These are phyloP conservation scores for Microcebus lehilahytsara DNA, from an alignment of 2,113 vertebrate species.

Conservation along the genomic window DNA sequence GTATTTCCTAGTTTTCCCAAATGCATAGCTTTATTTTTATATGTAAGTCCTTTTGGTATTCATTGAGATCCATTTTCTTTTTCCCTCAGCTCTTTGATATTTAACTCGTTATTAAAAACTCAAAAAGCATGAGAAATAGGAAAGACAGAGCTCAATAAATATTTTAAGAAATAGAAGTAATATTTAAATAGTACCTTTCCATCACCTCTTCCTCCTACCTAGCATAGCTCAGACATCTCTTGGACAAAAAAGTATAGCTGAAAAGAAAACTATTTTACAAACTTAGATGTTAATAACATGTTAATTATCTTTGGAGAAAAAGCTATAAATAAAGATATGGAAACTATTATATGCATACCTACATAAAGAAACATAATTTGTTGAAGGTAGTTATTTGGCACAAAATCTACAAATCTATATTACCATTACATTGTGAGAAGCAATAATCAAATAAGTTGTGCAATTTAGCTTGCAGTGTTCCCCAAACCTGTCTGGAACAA, in stretches of 20 bases:
- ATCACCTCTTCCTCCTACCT: neutral
- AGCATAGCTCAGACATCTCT: neutral
- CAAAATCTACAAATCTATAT: neutral
- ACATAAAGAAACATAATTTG: neutral
- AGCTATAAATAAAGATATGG: neutral
- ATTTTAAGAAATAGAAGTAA: neutral
- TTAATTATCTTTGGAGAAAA: neutral
- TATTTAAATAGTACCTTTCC: neutral
- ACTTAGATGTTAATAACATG: neutral
- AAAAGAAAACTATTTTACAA: neutral
- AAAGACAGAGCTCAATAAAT: neutral
- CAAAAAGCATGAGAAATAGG: neutral
- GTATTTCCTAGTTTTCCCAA: neutral
- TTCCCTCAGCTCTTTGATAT: neutral
- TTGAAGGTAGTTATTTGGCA: neutral
- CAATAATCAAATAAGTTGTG: neutral
- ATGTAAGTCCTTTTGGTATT: neutral
- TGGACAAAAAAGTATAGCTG: neutral
- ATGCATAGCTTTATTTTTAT: neutral
- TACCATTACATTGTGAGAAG: neutral
- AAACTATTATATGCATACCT: neutral
- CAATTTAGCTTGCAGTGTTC: neutral
- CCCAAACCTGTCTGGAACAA: neutral
- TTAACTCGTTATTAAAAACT: conserved; percentile 41
- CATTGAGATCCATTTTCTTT: neutral